Evolutionary conservation across 2,113 vertebrate genomes (phyloP), one percentile per base, ranked within the genome.

Genomic region (Coreoperca whiteheadi): DNA sequence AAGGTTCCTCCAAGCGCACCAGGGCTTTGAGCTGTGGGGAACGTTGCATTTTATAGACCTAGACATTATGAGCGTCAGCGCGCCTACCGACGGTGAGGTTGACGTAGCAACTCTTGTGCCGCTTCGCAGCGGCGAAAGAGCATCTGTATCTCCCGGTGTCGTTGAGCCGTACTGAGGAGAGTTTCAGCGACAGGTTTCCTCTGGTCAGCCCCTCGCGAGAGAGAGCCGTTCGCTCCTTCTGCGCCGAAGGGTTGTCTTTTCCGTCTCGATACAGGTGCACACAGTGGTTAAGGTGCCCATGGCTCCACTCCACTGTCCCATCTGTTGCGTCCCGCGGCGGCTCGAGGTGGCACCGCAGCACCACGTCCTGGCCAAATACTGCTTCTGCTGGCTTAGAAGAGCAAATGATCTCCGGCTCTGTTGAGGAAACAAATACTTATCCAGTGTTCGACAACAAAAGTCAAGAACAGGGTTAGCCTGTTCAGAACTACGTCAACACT

Each of bases 231-330:
- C 54, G 32, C 32, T 54, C 8, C 53, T 54, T 12, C 53, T 12
- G 53, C 23, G 10, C 53, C 3, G 23, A 9, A n/a, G 8, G 53
- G 25, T 4, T 54, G 43, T 46, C 43, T 46, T 46, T 46, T 46
- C 15, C 5, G 54, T 28, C 54, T 56, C 28, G n/a, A 56, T 25
- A 28, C 54, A 56, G 54, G 11, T 56, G 54, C 0, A 56, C n/a
- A 6, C 4, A 5, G n/a, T 28, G n/a, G n/a, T 56, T 56, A 1
- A 1, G n/a, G n/a, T 1, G 1, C 12, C 1, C 11, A 15, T 25
- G 10, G 15, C n/a, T 18, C 54, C 54, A 56, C 54, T 25, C n/a
- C n/a, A 56, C 54, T 5, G n/a, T 56, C n/a, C 14, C 15, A 15
- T 56, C 12, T 25, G 54, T 25, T 1, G n/a, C 54, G 28, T 56